Percentiles rank a stretch among this genome's conserved stretches.
These are phyloP conservation scores for Macroglossus sobrinus DNA, from an alignment of 2,113 vertebrate genomes.

Conservation along the genomic window DNA sequence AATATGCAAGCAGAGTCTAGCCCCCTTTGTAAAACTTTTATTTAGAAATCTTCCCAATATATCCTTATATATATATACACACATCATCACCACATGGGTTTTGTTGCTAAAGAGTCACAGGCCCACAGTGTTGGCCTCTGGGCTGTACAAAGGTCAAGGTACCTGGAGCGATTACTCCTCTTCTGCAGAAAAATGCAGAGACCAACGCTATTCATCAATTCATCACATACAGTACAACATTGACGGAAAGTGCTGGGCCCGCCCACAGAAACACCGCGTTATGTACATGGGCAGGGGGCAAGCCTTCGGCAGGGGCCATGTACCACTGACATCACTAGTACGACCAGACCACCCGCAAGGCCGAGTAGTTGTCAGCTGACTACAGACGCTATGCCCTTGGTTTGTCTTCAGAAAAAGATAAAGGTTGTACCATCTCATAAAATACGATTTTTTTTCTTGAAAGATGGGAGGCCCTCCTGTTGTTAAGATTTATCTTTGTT, in stretches of 20 bases:
- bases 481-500: neutral
- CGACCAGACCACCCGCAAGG: conserved; percentile 70
- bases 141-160: conserved; percentile 82
- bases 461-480: conserved; percentile 5
- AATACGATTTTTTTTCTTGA: neutral
- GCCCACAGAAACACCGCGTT: conserved; percentile 50
- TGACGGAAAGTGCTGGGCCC: conserved; percentile 78
- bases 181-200: conserved; percentile 89
- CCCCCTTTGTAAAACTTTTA: conserved; percentile 87
- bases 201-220: conserved; percentile 79
- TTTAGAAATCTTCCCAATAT: conserved; percentile 92
- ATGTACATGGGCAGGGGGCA: conserved; percentile 76
- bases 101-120: conserved; percentile 84
- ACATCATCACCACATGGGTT: conserved; percentile 87
- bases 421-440: conserved; percentile 79
- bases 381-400: conserved; percentile 42
- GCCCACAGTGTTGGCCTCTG: conserved; percentile 82
- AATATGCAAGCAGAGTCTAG: conserved; percentile 44
- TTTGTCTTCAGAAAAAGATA: conserved; percentile 20
- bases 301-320: conserved; percentile 73
- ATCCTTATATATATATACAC: conserved; percentile 89
- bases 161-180: conserved; percentile 86
- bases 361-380: neutral
- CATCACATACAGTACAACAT: conserved; percentile 82
- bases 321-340: conserved; percentile 86